Evolutionary conservation across 2,888 invertebrate genomes (phyloP).

Genomic region (Drosophila pseudotakahashii): DNA sequence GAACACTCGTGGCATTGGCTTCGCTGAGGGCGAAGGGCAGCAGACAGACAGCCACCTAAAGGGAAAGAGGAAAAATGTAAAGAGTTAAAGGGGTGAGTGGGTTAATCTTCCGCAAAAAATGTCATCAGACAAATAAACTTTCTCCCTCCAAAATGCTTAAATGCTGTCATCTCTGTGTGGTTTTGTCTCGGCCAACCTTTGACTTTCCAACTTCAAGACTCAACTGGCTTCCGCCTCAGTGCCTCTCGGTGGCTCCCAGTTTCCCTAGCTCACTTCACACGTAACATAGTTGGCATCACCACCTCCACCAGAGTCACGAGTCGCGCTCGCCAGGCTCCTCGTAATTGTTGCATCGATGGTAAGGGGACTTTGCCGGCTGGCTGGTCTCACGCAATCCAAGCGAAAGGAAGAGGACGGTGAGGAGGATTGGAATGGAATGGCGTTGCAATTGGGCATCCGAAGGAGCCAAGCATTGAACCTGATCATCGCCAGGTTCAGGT

Average conservation of each 20-base stretch:
- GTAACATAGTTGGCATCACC: constrained; percentile 34
- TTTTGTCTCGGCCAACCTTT: constrained; percentile 31
- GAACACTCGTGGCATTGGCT: constrained; percentile 25
- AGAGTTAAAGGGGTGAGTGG: constrained; percentile 25
- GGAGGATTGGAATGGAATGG: background rate
- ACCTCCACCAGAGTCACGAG: constrained; percentile 30
- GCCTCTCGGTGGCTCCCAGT: constrained; percentile 9
- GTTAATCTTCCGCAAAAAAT: constrained; percentile 48
- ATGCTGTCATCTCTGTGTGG: constrained; percentile 43
- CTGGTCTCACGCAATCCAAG: constrained; percentile 44
- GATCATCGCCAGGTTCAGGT: constrained; percentile 60
- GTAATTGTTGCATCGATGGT: constrained; percentile 31
- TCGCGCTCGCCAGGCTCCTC: constrained; percentile 26
- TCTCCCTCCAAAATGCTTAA: constrained; percentile 38
- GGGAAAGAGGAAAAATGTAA: constrained; percentile 1
- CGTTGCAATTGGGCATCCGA: constrained; percentile 6
- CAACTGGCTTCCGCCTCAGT: constrained; percentile 40
- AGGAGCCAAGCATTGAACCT: constrained; percentile 70
- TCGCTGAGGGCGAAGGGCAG: constrained; percentile 34
- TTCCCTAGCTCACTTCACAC: constrained; percentile 20
- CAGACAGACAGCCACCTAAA: constrained; percentile 27
- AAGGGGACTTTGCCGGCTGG: constrained; percentile 35
- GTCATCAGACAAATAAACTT: constrained; percentile 41
- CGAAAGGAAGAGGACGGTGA: background rate
- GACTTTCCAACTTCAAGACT: constrained; percentile 34